Percentiles rank a stretch among this genome's conserved stretches.
Evolutionary conservation across 2,797 vertebrate genomes (phyloP).

Genomic region (Monodelphis domestica): DNA sequence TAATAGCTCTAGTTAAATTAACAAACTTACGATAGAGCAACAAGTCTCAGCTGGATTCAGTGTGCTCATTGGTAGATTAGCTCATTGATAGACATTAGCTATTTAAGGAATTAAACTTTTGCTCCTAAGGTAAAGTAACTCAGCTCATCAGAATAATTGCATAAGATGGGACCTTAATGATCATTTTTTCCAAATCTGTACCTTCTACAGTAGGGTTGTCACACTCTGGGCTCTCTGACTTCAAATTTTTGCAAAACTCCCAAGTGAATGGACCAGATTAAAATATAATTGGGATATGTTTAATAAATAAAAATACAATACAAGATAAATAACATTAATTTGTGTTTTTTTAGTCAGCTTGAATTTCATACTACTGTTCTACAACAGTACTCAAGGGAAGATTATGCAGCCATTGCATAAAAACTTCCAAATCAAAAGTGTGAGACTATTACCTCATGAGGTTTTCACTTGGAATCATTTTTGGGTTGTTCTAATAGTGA

Average conservation of each 20-base stretch:
- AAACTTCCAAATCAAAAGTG: neutral
- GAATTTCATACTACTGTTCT: neutral
- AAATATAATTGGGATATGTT: neutral
- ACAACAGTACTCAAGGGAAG: neutral
- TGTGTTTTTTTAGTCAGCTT: neutral
- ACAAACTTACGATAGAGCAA: neutral
- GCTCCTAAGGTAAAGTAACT: neutral
- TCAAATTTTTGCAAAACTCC: neutral
- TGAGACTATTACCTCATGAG: neutral
- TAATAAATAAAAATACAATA: neutral
- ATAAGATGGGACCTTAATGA: neutral
- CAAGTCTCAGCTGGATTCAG: neutral
- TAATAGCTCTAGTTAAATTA: neutral
- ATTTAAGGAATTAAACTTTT: constrained; percentile 38
- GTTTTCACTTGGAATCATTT: neutral
- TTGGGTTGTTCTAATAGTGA: neutral
- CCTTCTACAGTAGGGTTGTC: neutral
- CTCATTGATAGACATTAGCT: constrained; percentile 12
- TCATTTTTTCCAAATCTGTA: neutral
- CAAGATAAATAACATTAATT: neutral
- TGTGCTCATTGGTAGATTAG: constrained; percentile 1
- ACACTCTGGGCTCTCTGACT: neutral
- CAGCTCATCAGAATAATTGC: neutral
- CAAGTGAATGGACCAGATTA: neutral
- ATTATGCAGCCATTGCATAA: neutral